Evolutionary conservation across 2,888 invertebrate species (phyloP), one percentile per base, ranked within the genome.

Genomic region (Calliphora vomitoria): DNA sequence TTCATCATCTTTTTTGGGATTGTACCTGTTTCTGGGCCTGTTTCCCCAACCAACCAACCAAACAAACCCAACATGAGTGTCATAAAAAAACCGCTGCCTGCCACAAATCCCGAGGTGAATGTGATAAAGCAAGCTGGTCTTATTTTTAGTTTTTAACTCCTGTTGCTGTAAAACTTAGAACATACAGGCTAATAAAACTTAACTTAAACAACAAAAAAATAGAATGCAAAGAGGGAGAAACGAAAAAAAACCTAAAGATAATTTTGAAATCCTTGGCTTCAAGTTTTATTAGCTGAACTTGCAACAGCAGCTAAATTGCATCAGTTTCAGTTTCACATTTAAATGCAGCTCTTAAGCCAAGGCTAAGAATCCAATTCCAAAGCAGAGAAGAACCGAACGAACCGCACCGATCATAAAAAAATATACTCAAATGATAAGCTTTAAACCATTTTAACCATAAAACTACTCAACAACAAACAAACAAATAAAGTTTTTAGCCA

Each of bases 181-280:
- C 25, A 25, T 64, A 69, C 66, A 25, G 44, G 64, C 78, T 85
- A 85, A 87, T 87, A 87, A 87, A 87, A 87, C 55, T 85, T 69
- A 35, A 75, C 58, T 4, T n/a, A n/a, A n/a, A 20, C 53, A 53
- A 50, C 20, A n/a, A 58, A 50, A n/a, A 6, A 60, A 69, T 5
- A 10, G 38, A 38, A 60, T 38, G n/a, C 11, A 60, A 69, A 10
- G 38, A 38, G 18, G 10, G 13, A 53, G 31, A 74, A 25, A 25
- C 2, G 18, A 31, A 50, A 31, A 15, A 44, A 4, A 10, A 44
- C 4, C 13, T 4, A 44, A 44, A 71, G 25, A 41, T 60, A 53
- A 71, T 60, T 58, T 58, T 41, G 1, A 74, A 58, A 74, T 74
- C 66, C 66, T 66, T 44, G 25, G 11, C 25, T 44, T 18, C 38